Evolutionary conservation across 2,113 vertebrate genomes (phyloP), one percentile per base, ranked within the genome.

Genomic region (Oreochromis spilurus): DNA sequence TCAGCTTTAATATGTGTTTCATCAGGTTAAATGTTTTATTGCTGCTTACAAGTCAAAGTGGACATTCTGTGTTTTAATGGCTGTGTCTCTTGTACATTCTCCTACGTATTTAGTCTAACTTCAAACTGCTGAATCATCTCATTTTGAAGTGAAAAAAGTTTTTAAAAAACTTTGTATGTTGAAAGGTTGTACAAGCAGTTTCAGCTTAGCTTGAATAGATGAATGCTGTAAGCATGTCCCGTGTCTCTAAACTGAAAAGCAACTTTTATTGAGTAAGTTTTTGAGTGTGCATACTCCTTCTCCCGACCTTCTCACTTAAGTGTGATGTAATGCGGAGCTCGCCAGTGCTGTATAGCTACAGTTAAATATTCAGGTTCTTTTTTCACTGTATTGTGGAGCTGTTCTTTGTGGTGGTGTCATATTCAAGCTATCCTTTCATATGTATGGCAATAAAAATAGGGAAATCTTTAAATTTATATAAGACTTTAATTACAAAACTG

Each of bases 141-240:
- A 50, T 50, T 50, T 31, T 12, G 6, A 50, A 77, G 24, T 77
- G 40, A 48, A 77, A 50, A 77, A 50, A 12, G 26, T 29, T 70
- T 11, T 0, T 0, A 0, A 50, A 77, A 31, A 48, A 7, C 0
- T 2, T 6, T 48, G 9, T 31, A 31, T n/a, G 24, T 31, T 19
- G 43, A 31, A n/a, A 12, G 1, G 45, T 11, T 29, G 43, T 12
- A 12, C 24, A 7, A 29, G 43, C 26, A 77, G 7, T 77, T 77
- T 31, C 24, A 50, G 43, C 26, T 77, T 50, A 77, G 70, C 43
- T 7, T 31, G 24, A 48, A 26, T 19, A 75, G 24, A 48, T 48
- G 24, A 48, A 29, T 29, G 24, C 8, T 75, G n/a, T 24, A 43
- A 70, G 12, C 8, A 60, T 31, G 14, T 16, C 8, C 9, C 4